Conservation (phyloP, 2,888 invertebrate genomes). For the Nycteola revayana region DNA sequence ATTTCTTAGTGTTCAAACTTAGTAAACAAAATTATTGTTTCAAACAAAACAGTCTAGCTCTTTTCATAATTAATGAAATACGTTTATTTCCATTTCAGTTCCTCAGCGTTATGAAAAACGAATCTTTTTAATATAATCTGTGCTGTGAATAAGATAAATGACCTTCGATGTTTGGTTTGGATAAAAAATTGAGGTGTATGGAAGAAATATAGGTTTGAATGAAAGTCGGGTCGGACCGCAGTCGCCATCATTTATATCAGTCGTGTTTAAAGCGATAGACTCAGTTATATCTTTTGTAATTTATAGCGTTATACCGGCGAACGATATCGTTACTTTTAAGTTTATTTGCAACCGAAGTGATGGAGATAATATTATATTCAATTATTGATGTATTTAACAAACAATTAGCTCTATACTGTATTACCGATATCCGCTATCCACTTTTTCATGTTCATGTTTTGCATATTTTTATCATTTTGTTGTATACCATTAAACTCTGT, state of each 20-base stretch:
- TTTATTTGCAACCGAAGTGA: no score
- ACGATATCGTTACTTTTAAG: no score
- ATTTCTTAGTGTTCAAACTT: constrained; percentile 30
- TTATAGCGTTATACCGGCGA: no score
- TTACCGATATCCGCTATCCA: no score
- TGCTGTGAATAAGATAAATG: constrained; percentile 51
- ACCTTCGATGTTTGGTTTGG: constrained; percentile 43
- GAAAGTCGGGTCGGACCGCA: constrained; percentile 32
- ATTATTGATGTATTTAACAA: no score
- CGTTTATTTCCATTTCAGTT: constrained; percentile 48
- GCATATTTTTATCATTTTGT: no score
- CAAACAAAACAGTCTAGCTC: constrained; percentile 47
- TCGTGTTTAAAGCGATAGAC: constrained; percentile 29
- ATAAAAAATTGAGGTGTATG: constrained; percentile 43
- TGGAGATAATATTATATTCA: no score
- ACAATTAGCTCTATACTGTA: no score
- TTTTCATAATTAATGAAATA: constrained; percentile 52
- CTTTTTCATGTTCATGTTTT: no score
- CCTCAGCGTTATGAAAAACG: constrained; percentile 51
- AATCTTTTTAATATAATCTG: constrained; percentile 58
- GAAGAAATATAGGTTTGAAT: constrained; percentile 40
- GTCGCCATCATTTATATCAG: constrained; percentile 37
- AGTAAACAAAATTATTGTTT: constrained; percentile 33
- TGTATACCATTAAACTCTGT: no score
- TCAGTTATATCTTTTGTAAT: constrained; percentile 2